These are phyloP conservation scores for Diachasma alloeum DNA, from an alignment of 1,140 invertebrate genomes.

Conservation along the genomic window DNA sequence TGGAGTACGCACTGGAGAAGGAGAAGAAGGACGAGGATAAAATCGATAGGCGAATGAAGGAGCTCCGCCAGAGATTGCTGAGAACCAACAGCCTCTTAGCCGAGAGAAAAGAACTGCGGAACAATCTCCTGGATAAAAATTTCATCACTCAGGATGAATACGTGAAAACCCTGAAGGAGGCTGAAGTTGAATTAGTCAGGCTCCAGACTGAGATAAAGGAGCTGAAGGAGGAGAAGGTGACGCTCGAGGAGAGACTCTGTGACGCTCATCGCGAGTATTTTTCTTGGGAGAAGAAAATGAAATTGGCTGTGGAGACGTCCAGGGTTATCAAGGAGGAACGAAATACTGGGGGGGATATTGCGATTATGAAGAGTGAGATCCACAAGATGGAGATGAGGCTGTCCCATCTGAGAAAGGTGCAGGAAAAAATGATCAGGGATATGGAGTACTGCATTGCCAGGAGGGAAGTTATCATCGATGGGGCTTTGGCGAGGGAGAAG, in stretches of 20 bases:
- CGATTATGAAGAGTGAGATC: constrained; percentile 80
- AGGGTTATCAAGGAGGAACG: constrained; percentile 73
- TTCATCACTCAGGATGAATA: constrained; percentile 67
- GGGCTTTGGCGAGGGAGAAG: constrained; percentile 68
- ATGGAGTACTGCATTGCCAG: constrained; percentile 78
- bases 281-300: constrained; percentile 81
- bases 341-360: constrained; percentile 73
- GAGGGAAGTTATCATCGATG: constrained; percentile 73
- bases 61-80: constrained; percentile 69
- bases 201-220: constrained; percentile 74
- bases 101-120: constrained; percentile 68
- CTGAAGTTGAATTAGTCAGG: constrained; percentile 71
- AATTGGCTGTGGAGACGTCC: constrained; percentile 73
- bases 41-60: constrained; percentile 69
- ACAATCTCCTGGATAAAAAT: constrained; percentile 70
- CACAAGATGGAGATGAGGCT: constrained; percentile 79
- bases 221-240: constrained; percentile 72
- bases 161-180: constrained; percentile 65
- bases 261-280: constrained; percentile 73
- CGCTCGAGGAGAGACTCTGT: constrained; percentile 70
- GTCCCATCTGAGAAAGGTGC: constrained; percentile 73
- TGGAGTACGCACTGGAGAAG: constrained; percentile 71
- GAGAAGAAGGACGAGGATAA: constrained; percentile 67
- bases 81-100: constrained; percentile 69
- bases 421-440: constrained; percentile 79